Evolutionary conservation across 1,140 invertebrate species (phyloP).

Genomic region (Calliopsis andreniformis): DNA sequence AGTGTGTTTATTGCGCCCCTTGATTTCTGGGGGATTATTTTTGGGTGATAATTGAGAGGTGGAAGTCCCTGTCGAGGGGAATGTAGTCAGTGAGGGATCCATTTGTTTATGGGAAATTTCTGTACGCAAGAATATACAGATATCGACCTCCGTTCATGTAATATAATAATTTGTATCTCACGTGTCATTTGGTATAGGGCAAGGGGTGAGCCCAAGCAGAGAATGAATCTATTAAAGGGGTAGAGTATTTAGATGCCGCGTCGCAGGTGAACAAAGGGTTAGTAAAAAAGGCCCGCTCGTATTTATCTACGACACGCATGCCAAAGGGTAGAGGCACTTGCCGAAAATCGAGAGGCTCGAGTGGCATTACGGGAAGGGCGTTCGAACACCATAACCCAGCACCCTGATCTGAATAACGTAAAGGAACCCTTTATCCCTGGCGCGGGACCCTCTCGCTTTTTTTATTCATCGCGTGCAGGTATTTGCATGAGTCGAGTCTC

Average conservation of each 20-base stretch:
- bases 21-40: too few relatives aligned
- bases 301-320: slow-evolving; percentile 47
- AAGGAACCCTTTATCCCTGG: slow-evolving; percentile 63
- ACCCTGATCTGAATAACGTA: slow-evolving; percentile 80
- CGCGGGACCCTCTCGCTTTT: slow-evolving; percentile 63
- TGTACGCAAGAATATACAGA: too few relatives aligned
- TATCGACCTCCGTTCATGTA: too few relatives aligned
- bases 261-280: slow-evolving; percentile 6
- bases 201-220: too few relatives aligned
- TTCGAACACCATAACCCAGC: slow-evolving; percentile 60
- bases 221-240: too few relatives aligned
- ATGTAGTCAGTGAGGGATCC: too few relatives aligned
- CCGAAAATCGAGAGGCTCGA: slow-evolving; percentile 65
- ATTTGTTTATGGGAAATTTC: too few relatives aligned
- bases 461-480: slow-evolving; percentile 75
- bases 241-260: neutral
- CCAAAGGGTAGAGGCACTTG: slow-evolving; percentile 66
- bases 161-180: too few relatives aligned
- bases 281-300: neutral
- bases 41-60: too few relatives aligned
- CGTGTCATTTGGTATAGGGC: too few relatives aligned
- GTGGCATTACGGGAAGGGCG: slow-evolving; percentile 62
- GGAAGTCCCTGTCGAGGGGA: too few relatives aligned
- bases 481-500: slow-evolving; percentile 71
- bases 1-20: too few relatives aligned